Percentiles rank a stretch among this genome's conserved stretches.
phyloP scores from a whole-genome alignment of 2,797 vertebrate species.

The Tadarida brasiliensis region DNA sequence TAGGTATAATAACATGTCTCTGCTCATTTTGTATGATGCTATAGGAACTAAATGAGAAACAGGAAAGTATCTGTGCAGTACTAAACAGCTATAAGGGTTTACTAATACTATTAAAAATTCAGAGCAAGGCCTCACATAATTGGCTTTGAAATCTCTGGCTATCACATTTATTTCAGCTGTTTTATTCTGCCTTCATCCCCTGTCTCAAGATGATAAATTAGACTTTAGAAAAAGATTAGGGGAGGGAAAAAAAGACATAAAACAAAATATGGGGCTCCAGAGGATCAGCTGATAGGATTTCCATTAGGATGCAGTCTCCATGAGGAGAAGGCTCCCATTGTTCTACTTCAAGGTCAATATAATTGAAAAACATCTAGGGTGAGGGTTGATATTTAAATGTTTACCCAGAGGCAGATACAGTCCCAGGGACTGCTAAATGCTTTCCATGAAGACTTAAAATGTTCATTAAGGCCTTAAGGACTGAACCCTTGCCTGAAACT shows the following conservation, averaged over 20 bases:
- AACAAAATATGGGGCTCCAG: background rate
- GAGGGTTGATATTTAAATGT: conserved; percentile 49
- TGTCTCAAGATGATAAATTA: conserved; percentile 62
- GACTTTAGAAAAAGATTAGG: conserved; percentile 57
- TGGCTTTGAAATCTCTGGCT: conserved; percentile 69
- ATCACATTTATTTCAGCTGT: conserved; percentile 66
- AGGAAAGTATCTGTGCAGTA: background rate
- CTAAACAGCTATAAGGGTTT: background rate
- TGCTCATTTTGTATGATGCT: background rate
- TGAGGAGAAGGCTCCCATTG: background rate
- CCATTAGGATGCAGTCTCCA: conserved; percentile 19
- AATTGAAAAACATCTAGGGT: conserved; percentile 16
- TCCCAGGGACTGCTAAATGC: background rate
- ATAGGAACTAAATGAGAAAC: conserved; percentile 53
- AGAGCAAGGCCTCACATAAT: conserved; percentile 40
- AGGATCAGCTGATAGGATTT: conserved; percentile 19
- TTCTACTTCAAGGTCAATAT: conserved; percentile 40
- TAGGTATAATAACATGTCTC: background rate
- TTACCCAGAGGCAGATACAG: background rate
- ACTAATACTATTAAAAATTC: conserved; percentile 60
- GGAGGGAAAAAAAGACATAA: conserved; percentile 17
- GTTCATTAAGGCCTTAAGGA: background rate
- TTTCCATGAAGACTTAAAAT: background rate
- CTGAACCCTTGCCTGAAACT: background rate
- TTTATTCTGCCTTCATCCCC: conserved; percentile 60